A percentile compares a stretch with the other conserved stretches of the same genome.
phyloP scores from a whole-genome alignment of 2,113 vertebrate genomes.

The Tylochromis polylepis region DNA sequence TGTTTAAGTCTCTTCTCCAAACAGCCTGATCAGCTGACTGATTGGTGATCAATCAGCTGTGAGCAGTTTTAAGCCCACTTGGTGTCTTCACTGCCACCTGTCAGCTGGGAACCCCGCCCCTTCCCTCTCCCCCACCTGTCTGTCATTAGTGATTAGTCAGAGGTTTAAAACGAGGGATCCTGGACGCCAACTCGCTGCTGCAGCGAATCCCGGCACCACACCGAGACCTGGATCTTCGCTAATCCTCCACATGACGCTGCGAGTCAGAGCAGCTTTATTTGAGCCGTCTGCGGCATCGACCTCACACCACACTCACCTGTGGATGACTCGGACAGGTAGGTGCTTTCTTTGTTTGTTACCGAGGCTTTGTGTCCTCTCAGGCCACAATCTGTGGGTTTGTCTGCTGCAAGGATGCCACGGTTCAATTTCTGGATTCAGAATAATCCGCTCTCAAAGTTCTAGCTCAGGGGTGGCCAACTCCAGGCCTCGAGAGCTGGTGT shows the following conservation, averaged over 20 bases:
- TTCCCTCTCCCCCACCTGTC: conserved; percentile 13
- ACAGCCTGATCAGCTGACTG: neutral
- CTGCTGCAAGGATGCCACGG: neutral
- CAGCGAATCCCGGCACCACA: neutral
- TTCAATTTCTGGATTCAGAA: neutral
- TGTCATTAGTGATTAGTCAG: conserved; percentile 43
- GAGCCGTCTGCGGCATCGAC: neutral
- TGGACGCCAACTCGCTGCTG: neutral
- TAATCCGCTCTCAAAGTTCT: neutral
- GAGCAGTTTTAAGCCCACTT: neutral
- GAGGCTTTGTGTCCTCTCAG: neutral
- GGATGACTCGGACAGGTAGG: neutral
- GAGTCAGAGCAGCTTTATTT: neutral
- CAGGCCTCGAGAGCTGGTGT: too few relatives aligned
- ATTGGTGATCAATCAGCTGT: neutral
- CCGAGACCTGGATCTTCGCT: neutral
- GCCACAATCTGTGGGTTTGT: neutral
- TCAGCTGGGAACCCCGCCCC: neutral
- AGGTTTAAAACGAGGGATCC: conserved; percentile 27
- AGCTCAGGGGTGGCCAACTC: too few relatives aligned
- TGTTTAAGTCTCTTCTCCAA: neutral
- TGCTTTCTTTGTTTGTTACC: neutral
- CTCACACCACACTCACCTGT: neutral
- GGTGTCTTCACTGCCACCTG: neutral
- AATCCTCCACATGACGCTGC: conserved; percentile 5